Conservation (phyloP, 2,113 vertebrate species). For the Lepisosteus oculatus region DNA sequence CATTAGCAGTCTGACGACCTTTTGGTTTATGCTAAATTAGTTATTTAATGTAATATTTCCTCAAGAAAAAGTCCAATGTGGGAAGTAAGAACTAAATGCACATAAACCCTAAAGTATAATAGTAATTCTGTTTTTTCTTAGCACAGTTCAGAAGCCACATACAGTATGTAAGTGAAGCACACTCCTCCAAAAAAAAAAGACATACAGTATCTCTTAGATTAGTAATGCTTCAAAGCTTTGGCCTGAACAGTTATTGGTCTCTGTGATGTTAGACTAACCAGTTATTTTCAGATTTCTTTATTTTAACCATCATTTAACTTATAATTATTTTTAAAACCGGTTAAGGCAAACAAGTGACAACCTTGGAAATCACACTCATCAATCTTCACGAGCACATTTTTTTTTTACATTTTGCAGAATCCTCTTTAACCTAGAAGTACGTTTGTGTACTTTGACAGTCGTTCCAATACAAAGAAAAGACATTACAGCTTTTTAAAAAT, state of each 20-base stretch:
- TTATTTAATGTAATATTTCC: constrained; percentile 67
- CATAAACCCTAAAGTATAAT: constrained; percentile 40
- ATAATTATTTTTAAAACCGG: background rate
- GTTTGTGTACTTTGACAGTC: too few relatives aligned
- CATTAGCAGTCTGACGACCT: constrained; percentile 62
- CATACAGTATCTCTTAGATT: constrained; percentile 14
- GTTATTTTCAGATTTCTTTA: background rate
- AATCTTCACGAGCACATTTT: too few relatives aligned
- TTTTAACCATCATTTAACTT: background rate
- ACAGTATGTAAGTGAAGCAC: constrained; percentile 28
- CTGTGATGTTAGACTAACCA: background rate
- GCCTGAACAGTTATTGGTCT: background rate
- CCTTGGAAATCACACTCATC: too few relatives aligned
- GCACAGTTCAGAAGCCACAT: constrained; percentile 36
- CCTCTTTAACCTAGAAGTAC: too few relatives aligned
- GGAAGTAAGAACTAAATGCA: constrained; percentile 39
- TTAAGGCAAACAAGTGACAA: too few relatives aligned
- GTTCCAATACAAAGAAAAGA: too few relatives aligned
- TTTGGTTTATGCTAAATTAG: constrained; percentile 69
- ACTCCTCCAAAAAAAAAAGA: constrained; percentile 4
- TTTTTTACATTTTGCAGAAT: too few relatives aligned
- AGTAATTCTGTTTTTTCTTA: constrained; percentile 44
- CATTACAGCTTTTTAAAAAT: too few relatives aligned
- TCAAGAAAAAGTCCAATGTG: constrained; percentile 51
- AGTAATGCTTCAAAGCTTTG: constrained; percentile 22